Conservation (phyloP, 2,888 invertebrate species). For the Nipponacmea schrenckii region DNA sequence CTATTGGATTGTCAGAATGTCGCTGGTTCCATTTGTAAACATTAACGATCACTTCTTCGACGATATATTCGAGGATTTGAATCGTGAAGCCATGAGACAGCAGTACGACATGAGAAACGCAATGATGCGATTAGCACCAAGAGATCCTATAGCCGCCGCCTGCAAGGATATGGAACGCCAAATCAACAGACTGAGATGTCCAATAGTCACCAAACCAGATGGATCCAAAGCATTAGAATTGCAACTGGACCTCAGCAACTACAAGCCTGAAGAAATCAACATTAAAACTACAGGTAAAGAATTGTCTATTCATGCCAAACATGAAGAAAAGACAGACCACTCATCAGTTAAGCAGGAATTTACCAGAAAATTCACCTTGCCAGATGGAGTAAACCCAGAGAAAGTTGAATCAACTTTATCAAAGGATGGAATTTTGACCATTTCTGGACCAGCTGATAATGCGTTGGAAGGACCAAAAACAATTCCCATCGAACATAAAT, state of each 20-base stretch:
- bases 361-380: slow-evolving; percentile 95
- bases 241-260: slow-evolving; percentile 89
- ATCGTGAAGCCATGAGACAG: slow-evolving; percentile 21
- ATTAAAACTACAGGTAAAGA: slow-evolving; percentile 98
- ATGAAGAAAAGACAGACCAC: slow-evolving; percentile 96
- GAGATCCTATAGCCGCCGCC: slow-evolving; percentile 10
- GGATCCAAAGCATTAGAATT: slow-evolving; percentile 24
- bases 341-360: slow-evolving; percentile 97
- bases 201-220: slow-evolving; percentile 21
- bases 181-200: slow-evolving; percentile 19
- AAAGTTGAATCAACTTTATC: slow-evolving; percentile 93
- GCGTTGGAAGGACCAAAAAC: slow-evolving; percentile 25
- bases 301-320: slow-evolving; percentile 91
- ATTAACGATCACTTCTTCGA: slow-evolving; percentile 22
- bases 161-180: slow-evolving; percentile 8
- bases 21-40: too few relatives aligned
- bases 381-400: slow-evolving; percentile 96
- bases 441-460: slow-evolving; percentile 81
- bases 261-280: slow-evolving; percentile 93
- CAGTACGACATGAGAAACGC: slow-evolving; percentile 30
- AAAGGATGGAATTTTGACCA: slow-evolving; percentile 95
- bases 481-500: slow-evolving; percentile 4
- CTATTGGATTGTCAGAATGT: too few relatives aligned
- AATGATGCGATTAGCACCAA: slow-evolving; percentile 22
- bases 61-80: slow-evolving; percentile 27